These are phyloP conservation scores for Patiria miniata DNA, from an alignment of 35 echinoderm and acorn worm genomes.

Conservation along the genomic window DNA sequence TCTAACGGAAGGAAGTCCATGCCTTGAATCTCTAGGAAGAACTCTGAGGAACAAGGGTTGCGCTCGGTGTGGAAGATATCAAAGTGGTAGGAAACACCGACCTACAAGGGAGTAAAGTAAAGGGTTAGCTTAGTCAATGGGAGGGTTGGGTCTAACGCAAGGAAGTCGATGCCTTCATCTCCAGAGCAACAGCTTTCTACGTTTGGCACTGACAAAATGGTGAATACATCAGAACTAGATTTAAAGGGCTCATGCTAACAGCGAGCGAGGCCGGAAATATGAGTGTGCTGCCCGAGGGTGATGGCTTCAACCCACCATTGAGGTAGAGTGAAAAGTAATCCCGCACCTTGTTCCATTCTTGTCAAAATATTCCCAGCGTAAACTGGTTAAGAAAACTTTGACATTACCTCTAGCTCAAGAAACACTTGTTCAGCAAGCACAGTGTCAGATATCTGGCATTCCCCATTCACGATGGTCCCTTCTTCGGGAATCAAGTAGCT, in stretches of 20 bases:
- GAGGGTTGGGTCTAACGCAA: slow-evolving; percentile 44
- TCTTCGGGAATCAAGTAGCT: slow-evolving; percentile 71
- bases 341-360: no score
- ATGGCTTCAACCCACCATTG: no score
- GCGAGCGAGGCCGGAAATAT: no score
- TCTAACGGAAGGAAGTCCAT: slow-evolving; percentile 48
- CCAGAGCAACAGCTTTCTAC: slow-evolving; percentile 38
- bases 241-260: no score
- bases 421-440: slow-evolving; percentile 52
- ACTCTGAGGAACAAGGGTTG: slow-evolving; percentile 72
- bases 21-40: slow-evolving; percentile 73
- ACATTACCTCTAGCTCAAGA: slow-evolving; percentile 72
- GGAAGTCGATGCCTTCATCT: slow-evolving; percentile 44
- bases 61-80: slow-evolving; percentile 73
- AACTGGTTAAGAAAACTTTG: no score
- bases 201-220: neutral
- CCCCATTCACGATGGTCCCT: slow-evolving; percentile 80
- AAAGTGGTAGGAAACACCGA: slow-evolving; percentile 65
- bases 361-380: no score
- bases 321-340: no score
- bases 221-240: no score
- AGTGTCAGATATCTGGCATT: slow-evolving; percentile 60
- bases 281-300: no score
- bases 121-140: slow-evolving; percentile 57
- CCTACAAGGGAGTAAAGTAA: neutral